Base-by-base conservation (phyloP, 2,888 invertebrate genomes). In the Eupithecia subfuscata region DNA sequence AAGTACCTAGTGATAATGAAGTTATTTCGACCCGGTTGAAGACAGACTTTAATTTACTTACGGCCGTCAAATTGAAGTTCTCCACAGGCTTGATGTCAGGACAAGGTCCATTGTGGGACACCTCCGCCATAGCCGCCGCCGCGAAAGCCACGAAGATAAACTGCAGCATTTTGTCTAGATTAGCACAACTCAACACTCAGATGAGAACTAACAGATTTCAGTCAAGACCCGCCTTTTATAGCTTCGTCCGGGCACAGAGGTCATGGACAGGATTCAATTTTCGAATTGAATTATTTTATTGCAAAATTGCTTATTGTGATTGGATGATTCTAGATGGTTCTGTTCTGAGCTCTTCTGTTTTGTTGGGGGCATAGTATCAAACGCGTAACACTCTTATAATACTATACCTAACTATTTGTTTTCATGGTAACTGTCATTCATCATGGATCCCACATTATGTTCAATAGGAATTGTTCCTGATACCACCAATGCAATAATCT, bases 21-120 rank as follows among this genome's bases (percentile, higher is more conserved):
- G 2, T 18, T 52, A 56, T 52, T 14, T 60, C 12, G 25, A 60
- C 12, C 25, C 25, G 1, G 12, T n/a, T 22, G 22, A 56, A 56
- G 11, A 9, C 52, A 52, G n/a, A 11, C 4, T 22, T 48, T 16
- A 43, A 7, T 40, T 40, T 9, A 40, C 90, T 90, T 75, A 90
- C 90, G 75, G 89, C 89, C 34, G 90, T 85, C 2, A 92, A 74
- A 75, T 93, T 90, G 84, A 93, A 92, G 77, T 92, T 89, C 69
- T 87, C 85, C 18, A 92, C 88, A 4, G 91, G 86, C 77, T 90
- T 90, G 52, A 91, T 80, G 0, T 89, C 89, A 14, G 92, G 91
- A 70, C 93, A 93, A 30, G 84, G 82, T 2, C 90, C 91, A 22
- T 91, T 89, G 68, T 90, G 88, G 56, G 88, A 77, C 8, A 89